Percentiles rank a stretch among this genome's conserved stretches.
Evolutionary conservation across 2,113 vertebrate genomes (phyloP).

Genomic region (Ophiodon elongatus): DNA sequence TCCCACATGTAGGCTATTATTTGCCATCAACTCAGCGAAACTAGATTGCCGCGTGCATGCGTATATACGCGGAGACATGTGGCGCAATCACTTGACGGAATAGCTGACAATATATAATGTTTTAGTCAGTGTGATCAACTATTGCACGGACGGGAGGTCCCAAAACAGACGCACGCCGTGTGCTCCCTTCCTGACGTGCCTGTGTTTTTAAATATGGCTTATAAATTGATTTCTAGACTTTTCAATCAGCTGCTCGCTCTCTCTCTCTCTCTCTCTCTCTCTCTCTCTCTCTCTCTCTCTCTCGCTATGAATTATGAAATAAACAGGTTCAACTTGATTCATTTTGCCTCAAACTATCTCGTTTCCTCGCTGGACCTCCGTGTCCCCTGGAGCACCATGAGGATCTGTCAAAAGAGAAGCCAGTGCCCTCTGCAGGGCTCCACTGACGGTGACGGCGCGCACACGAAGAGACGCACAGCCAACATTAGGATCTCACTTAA

Average conservation of each 20-base stretch:
- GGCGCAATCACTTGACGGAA: slow-evolving; percentile 47
- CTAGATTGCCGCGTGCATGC: slow-evolving; percentile 17
- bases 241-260: background rate
- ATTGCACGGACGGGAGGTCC: slow-evolving; percentile 49
- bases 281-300: slow-evolving; percentile 20
- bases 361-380: background rate
- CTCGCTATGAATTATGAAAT: slow-evolving; percentile 4
- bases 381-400: background rate
- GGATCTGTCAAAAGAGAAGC: slow-evolving; percentile 71
- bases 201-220: slow-evolving; percentile 45
- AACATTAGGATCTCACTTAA: background rate
- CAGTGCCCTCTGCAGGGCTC: slow-evolving; percentile 80
- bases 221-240: slow-evolving; percentile 31
- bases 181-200: background rate
- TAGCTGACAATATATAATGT: slow-evolving; percentile 70
- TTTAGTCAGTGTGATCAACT: slow-evolving; percentile 72
- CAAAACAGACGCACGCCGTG: slow-evolving; percentile 35
- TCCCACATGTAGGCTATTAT: slow-evolving; percentile 37
- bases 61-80: slow-evolving; percentile 47
- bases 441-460: slow-evolving; percentile 5
- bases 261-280: slow-evolving; percentile 36
- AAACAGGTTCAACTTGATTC: slow-evolving; percentile 24
- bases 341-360: background rate
- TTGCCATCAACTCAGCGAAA: slow-evolving; percentile 42
- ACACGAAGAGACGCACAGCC: background rate